Evolutionary conservation across 2,888 invertebrate genomes (phyloP), one percentile per base, ranked within the genome.

Genomic region (Orthosia cruda): DNA sequence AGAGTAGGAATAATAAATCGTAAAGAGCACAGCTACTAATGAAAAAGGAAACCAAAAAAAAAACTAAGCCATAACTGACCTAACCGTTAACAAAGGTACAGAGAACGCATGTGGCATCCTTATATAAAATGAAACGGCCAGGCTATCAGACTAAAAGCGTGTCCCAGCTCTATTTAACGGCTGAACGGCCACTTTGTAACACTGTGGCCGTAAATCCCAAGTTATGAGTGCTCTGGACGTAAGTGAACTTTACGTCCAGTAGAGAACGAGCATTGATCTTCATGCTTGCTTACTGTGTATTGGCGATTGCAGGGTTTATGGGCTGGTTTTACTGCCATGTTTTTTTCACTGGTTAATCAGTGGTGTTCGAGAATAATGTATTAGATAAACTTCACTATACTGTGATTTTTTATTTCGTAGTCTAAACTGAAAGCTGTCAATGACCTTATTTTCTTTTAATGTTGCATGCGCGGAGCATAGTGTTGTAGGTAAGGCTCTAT

Each of bases 81-180:
- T 40, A 20, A 45, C 23, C 20, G 13, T 18, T 16, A 16, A 9
- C 4, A 26, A 58, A 71, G 3, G 20, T 12, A 55, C 26, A 40
- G 20, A 45, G 26, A 47, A 32, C 23, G n/a, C n/a, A 23, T 61
- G 11, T 57, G 20, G 40, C 11, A 57, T 15, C 40, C 63, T 52
- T 13, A 64, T 7, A 63, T 5, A 3, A 16, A 55, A 62, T 54
- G 18, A 69, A 62, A 72, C 15, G 16, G 52, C 52, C 18, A 12
- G 77, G 32, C 49, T 74, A 69, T 84, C 70, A 57, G 32, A 23
- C 45, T 77, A 63, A 81, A 83, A 80, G 66, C 67, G 23, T 58
- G 71, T 61, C 70, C 47, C 72, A 74, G 23, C 84, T 71, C 69
- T 74, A 84, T 83, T 81, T 81, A 70, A 66, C 62, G 49, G 70